phyloP scores from a whole-genome alignment of 2,888 invertebrate species.

The Gortyna flavago region DNA sequence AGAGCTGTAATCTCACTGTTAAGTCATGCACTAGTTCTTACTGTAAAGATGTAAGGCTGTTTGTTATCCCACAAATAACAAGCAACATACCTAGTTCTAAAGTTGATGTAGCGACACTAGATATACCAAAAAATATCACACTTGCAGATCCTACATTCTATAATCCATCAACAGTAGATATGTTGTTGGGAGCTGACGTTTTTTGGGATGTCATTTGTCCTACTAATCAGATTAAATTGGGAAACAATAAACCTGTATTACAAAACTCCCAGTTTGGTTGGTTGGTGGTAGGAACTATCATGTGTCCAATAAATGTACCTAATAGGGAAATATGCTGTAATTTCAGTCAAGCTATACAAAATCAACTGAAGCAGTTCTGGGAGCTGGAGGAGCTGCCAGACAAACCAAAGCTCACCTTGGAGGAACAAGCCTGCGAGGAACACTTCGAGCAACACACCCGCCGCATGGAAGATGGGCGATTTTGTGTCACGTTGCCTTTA shows the following conservation, averaged over 20 bases:
- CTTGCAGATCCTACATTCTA: constrained; percentile 5
- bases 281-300: constrained; percentile 6
- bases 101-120: not conserved
- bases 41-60: not conserved
- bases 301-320: constrained; percentile 1
- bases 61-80: not conserved
- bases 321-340: constrained; percentile 14
- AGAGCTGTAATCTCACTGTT: not conserved
- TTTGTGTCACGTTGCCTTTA: constrained; percentile 28
- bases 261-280: constrained; percentile 25
- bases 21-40: not conserved
- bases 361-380: constrained; percentile 8
- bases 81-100: not conserved
- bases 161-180: not conserved
- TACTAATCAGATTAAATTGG: not conserved
- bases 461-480: not conserved
- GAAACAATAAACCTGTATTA: constrained; percentile 16
- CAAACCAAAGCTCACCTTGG: not conserved
- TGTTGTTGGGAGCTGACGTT: constrained; percentile 15
- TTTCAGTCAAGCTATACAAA: constrained; percentile 14
- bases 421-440: constrained; percentile 11
- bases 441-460: not conserved
- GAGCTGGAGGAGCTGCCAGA: constrained; percentile 13
- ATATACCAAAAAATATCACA: constrained; percentile 17
- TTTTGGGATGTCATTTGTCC: constrained; percentile 10